Percentiles rank a stretch among this genome's conserved stretches.
Evolutionary conservation across 2,888 invertebrate genomes (phyloP).

Genomic region (Drosophila kokeensis): DNA sequence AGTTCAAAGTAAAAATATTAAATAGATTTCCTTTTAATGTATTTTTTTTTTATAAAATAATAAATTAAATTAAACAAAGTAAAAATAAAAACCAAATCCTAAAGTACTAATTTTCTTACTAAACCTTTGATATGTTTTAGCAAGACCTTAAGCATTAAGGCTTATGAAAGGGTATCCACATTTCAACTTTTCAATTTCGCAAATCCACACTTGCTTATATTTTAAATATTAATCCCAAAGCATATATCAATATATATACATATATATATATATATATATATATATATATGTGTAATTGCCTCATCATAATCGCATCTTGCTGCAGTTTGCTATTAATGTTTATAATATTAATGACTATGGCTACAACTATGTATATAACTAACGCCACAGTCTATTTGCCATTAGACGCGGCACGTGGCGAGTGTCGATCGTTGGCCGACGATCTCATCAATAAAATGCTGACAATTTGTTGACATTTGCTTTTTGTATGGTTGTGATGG

Average conservation of each 20-base stretch:
- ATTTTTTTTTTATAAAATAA: background rate
- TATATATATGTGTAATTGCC: conserved; percentile 1
- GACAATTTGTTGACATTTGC: conserved; percentile 75
- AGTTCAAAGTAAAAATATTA: background rate
- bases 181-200: background rate
- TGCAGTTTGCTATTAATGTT: conserved; percentile 19
- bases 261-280: conserved; percentile 16
- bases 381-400: conserved; percentile 11
- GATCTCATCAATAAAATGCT: conserved; percentile 64
- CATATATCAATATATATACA: conserved; percentile 4
- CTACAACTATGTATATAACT: conserved; percentile 5
- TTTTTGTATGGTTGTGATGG: conserved; percentile 15
- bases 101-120: background rate
- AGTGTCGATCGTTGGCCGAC: conserved; percentile 29
- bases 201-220: background rate
- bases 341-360: conserved; percentile 10
- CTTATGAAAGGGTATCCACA: background rate
- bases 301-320: conserved; percentile 1
- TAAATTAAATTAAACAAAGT: background rate
- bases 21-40: background rate
- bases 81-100: background rate
- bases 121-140: background rate
- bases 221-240: background rate
- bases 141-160: background rate
- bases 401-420: conserved; percentile 64